phyloP scores from a whole-genome alignment of 2,888 invertebrate genomes.

The Bursaphelenchus okinawaensis region DNA sequence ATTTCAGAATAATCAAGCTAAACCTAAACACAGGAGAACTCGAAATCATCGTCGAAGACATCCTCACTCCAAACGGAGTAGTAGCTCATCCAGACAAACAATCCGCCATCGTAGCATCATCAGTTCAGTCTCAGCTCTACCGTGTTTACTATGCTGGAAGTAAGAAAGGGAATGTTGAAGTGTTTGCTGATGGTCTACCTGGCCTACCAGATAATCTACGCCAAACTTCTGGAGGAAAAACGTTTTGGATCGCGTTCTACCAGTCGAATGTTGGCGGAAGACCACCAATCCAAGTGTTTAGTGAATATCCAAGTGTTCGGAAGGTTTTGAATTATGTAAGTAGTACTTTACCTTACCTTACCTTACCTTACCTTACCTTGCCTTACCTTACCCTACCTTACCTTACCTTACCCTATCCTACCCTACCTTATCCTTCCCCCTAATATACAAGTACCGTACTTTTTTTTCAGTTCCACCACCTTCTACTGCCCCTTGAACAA shows the following conservation, averaged over 20 bases:
- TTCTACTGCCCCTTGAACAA: not conserved
- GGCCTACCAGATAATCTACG: conserved; percentile 7
- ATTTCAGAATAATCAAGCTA: conserved; percentile 7
- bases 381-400: not conserved
- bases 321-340: not conserved
- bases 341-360: not conserved
- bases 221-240: not conserved
- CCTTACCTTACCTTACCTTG: not conserved
- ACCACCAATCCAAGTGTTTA: not conserved
- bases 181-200: conserved; percentile 9
- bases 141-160: conserved; percentile 7
- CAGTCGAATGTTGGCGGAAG: not conserved
- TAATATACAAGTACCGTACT: no score
- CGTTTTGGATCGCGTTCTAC: conserved; percentile 8
- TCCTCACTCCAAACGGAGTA: conserved; percentile 10
- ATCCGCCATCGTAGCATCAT: not conserved
- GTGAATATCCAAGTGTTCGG: conserved; percentile 5
- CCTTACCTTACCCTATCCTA: not conserved
- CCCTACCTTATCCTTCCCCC: not conserved
- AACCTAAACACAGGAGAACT: conserved; percentile 5
- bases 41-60: not conserved
- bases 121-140: not conserved
- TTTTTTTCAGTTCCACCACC: not conserved
- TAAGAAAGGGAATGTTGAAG: conserved; percentile 6
- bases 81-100: conserved; percentile 6